Base-by-base conservation (phyloP, 1,140 invertebrate species). In the Acromyrmex heyeri region DNA sequence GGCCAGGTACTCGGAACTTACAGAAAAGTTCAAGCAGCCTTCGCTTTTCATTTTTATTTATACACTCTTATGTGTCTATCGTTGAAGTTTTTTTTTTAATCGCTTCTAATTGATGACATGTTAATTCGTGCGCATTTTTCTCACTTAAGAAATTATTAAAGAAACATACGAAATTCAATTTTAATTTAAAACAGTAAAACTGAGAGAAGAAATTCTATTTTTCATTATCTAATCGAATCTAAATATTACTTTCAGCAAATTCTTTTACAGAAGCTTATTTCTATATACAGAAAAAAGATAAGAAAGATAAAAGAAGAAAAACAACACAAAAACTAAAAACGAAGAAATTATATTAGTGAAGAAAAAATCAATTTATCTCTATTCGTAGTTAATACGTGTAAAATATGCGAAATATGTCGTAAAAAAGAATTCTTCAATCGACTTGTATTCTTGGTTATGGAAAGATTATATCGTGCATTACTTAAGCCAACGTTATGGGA, bases 1-100 rank as follows among this genome's bases (percentile, higher is more conserved):
- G 67, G 86, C 86, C 61, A 44, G 34, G 48, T 90, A 64, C 88
- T 90, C 27, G 55, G 87, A 90, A 90, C 78, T 90, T 79, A 67
- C 62, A 30, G 21, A 53, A 78, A 90, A 90, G 88, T 90, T 90
- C 73, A 72, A 90, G 73, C 48, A 64, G 87, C 62, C 69, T 21
- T n/a, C 16, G 44, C 65, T 75, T 90, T 24, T 85, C 34, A 86
- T 75, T 81, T 78, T 27, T 69, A 38, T 76, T 88, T 72, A 73
- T 61, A 59, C 21, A 83, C 69, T 61, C 38, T 44, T 44, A 75
- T 8, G 55, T 61, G 69, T 24, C 38, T 61, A 82, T 59, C 55
- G 44, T 38, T 44, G 8, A 50, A 44, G 24, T 30, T 34, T 57
- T 50, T 67, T 69, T 73, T 61, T 73, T 73, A 73, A 73, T 73